Conservation (phyloP, 2,888 invertebrate genomes). For the Sphaeridia pumilis region DNA sequence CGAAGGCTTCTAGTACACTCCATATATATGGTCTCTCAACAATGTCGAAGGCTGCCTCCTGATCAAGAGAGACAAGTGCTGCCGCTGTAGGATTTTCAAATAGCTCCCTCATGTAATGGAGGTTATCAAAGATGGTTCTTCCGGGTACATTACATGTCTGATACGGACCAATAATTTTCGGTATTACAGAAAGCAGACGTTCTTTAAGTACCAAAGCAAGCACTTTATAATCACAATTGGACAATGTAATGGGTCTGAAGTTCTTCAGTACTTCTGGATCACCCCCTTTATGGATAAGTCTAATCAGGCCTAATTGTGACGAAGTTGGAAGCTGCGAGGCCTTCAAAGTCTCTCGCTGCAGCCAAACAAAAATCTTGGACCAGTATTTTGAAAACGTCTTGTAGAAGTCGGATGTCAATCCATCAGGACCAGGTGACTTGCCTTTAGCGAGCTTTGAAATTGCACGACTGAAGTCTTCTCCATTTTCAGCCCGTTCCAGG, state of each 20-base stretch:
- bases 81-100: neutral
- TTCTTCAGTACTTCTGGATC: slow-evolving; percentile 1
- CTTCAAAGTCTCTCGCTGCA: neutral
- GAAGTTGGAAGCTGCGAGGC: neutral
- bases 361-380: neutral
- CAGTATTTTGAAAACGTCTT: neutral
- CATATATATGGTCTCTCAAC: no score
- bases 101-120: neutral
- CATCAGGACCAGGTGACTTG: slow-evolving; percentile 3
- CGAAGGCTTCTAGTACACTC: neutral
- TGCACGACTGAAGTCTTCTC: neutral
- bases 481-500: no score
- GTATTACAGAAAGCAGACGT: neutral
- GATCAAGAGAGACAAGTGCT: slow-evolving; percentile 1
- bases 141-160: slow-evolving; percentile 3
- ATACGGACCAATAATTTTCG: slow-evolving; percentile 1
- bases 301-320: neutral
- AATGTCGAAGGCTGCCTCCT: slow-evolving; percentile 3
- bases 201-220: neutral
- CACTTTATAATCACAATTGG: slow-evolving; percentile 3
- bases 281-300: slow-evolving; percentile 3
- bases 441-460: neutral
- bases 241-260: slow-evolving; percentile 6
- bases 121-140: slow-evolving; percentile 6
- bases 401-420: slow-evolving; percentile 6